Percentiles rank a stretch among this genome's conserved stretches.
Conservation (phyloP, 2,113 vertebrate species). For the Felis chaus region DNA sequence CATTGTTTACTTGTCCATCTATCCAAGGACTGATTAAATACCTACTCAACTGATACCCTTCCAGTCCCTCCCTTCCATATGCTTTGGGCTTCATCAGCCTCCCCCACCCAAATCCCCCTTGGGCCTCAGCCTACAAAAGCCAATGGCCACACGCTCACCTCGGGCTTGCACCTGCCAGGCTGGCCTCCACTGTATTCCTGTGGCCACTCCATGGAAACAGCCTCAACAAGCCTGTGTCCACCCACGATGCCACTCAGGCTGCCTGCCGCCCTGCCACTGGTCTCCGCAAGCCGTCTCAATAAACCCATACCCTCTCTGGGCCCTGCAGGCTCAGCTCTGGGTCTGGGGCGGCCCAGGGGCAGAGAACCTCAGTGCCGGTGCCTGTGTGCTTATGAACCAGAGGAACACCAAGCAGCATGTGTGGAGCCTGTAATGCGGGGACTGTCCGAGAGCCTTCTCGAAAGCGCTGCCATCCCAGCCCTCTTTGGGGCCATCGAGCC, state of each 20-base stretch:
- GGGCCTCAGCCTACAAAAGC: neutral
- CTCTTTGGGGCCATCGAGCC: neutral
- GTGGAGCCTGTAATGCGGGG: neutral
- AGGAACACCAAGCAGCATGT: neutral
- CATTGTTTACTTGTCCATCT: neutral
- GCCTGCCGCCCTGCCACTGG: neutral
- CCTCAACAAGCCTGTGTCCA: neutral
- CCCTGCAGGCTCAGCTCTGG: neutral
- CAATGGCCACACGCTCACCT: accelerated
- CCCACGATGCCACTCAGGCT: neutral
- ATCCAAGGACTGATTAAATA: accelerated
- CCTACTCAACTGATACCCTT: neutral
- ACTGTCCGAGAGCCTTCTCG: neutral
- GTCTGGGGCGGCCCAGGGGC: accelerated
- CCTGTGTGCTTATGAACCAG: neutral
- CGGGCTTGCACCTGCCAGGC: neutral
- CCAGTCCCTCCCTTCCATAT: accelerated
- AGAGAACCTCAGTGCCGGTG: accelerated
- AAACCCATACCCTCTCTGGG: neutral
- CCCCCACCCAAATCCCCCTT: neutral
- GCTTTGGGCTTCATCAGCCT: accelerated
- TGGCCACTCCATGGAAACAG: neutral
- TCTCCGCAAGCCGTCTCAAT: neutral
- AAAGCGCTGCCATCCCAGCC: neutral
- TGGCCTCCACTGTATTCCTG: neutral